Base-by-base conservation (phyloP, 2,888 invertebrate genomes). In the Ophion ellenae region DNA sequence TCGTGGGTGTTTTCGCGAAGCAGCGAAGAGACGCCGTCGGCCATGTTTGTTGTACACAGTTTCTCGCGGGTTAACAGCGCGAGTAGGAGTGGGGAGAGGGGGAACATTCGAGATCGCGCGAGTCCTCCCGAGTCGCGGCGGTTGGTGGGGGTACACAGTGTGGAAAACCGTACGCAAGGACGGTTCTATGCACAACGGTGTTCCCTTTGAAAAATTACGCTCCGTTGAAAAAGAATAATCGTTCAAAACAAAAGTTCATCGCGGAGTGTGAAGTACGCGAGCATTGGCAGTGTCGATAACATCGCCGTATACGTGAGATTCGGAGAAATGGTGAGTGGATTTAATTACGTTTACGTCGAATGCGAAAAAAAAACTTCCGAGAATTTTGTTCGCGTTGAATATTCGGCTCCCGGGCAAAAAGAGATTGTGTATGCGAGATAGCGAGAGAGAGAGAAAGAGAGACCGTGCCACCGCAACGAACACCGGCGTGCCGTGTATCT, bases 21-120 rank as follows among this genome's bases (percentile, higher is more conserved):
- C 24, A 59, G 59, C 70, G 61, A 85, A 87, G 90, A 88, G 93
- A 92, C 92, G 92, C 92, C 76, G 89, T 89, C 89, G 89, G 93
- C 93, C 93, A 93, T 93, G 90, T 93, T 93, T 93, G 93, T 93
- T 93, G 90, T 91, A 92, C 75, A 75, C 61, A 53, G 92, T 93
- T 92, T 90, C 89, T 87, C 67, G 78, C 40, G 71, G 57, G 36
- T 47, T n/a, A n/a, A 40, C 57, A 40, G 53, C 53, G 36, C 20
- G 53, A 20, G 11, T 61, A 47, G 61, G 63, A 10, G 57, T 66
- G 11, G 75, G 57, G 61, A 32, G 76, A 63, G 88, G 90, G 91
- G 90, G 91, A 90, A 90, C 90, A 90, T 77, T 67, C 57, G 78
- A 90, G 90, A 90, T 82, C 88, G 90, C 88, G 90, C 89, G 90